phyloP scores from a whole-genome alignment of 2,113 vertebrate species.

The Camarhynchus parvulus region DNA sequence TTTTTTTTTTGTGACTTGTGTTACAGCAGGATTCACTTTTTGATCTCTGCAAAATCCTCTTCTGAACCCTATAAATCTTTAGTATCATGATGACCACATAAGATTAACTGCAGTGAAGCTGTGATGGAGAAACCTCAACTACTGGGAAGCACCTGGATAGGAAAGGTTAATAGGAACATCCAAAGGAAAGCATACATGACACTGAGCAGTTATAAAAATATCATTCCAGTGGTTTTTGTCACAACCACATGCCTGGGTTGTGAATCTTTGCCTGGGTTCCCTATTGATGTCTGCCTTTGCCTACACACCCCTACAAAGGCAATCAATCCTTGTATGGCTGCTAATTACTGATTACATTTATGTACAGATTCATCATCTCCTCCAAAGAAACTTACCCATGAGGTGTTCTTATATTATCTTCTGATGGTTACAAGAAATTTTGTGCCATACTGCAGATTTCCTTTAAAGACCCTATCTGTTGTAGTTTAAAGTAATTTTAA shows the following conservation, averaged over 20 bases:
- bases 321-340: neutral
- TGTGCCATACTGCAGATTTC: neutral
- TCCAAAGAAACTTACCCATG: neutral
- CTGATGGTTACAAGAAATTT: neutral
- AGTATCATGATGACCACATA: neutral
- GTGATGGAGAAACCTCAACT: neutral
- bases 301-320: neutral
- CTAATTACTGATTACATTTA: neutral
- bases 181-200: neutral
- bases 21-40: neutral
- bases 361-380: neutral
- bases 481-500: conserved; percentile 5
- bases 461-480: neutral
- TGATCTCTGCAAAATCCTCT: neutral
- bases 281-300: neutral
- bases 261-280: neutral
- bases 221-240: neutral
- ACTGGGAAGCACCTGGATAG: neutral
- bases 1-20: neutral
- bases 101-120: neutral
- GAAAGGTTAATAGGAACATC: conserved; percentile 5
- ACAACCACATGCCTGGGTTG: neutral
- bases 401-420: neutral
- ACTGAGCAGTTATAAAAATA: neutral
- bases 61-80: neutral